Conservation (phyloP, 30 jellyfish, hydroid and myxozoan genomes). For the Aurelia coerulea region DNA sequence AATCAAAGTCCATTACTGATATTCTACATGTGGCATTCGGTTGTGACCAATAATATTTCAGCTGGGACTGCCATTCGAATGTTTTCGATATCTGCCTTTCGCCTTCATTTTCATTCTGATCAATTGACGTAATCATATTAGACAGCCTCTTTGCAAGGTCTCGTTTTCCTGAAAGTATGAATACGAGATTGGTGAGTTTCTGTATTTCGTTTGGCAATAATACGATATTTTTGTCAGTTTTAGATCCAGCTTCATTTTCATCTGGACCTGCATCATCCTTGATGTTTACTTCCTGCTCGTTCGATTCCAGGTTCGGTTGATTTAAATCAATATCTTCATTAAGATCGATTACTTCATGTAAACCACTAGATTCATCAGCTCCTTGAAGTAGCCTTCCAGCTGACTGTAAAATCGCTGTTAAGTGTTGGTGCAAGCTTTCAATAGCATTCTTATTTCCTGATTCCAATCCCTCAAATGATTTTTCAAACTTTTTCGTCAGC, state of each 20-base stretch:
- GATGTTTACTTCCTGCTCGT: not conserved
- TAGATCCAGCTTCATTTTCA: not conserved
- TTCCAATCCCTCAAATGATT: constrained; percentile 42
- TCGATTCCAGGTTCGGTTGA: not conserved
- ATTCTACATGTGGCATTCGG: constrained; percentile 52
- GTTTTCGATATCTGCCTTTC: constrained; percentile 6
- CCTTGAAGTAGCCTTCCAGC: constrained; percentile 68
- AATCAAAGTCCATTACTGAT: constrained; percentile 45
- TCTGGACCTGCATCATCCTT: not conserved
- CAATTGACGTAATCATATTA: constrained; percentile 16
- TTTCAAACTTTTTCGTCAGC: constrained; percentile 58
- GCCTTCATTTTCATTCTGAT: constrained; percentile 50
- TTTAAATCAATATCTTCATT: no score
- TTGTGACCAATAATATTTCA: constrained; percentile 59
- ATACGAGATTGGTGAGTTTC: constrained; percentile 63
- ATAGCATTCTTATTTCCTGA: constrained; percentile 54
- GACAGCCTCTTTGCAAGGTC: constrained; percentile 62
- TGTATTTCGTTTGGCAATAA: constrained; percentile 62
- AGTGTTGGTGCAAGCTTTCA: constrained; percentile 30
- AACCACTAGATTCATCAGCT: constrained; percentile 18
- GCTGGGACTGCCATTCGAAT: constrained; percentile 69
- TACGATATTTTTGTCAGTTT: not conserved
- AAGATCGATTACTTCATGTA: constrained; percentile 28
- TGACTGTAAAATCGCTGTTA: constrained; percentile 42
- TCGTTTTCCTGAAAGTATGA: constrained; percentile 56